Base-by-base conservation (phyloP, 2,113 vertebrate species). In the Cervus canadensis region DNA sequence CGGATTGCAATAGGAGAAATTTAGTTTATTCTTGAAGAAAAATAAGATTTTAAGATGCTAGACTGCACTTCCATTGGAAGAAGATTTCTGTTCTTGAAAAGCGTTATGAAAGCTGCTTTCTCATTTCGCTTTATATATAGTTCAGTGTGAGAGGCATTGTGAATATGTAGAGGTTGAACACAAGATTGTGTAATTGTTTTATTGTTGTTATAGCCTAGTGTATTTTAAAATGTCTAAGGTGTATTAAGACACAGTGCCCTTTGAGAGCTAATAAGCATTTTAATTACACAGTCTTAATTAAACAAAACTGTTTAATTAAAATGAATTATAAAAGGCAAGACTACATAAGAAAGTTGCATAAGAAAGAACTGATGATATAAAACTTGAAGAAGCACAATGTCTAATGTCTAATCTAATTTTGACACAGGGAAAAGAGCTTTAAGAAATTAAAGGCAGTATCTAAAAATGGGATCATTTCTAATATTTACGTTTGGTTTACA, bases 281-380 rank as follows among this genome's bases (percentile, higher is more conserved):
- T 97, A 97, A 97, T 86, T 93, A 93, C 28, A 95, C 14, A 89
- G 40, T 78, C 84, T 76, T 96, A 97, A 96, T 89, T 97, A 97
- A 98, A 94, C n/a, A 96, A 96, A 97, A 95, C 21, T 82, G 50
- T 96, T 92, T 97, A 98, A 98, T 86, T 97, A 86, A 96, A 97
- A 98, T 92, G 92, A 97, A 97, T 97, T 97, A 86, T 71, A 87
- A 97, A 92, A 97, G n/a, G 50, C 36, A 95, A 94, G 88, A 84
- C n/a, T 60, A 17, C 84, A 76, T 89, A 94, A 79, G 60, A 95
- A 92, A 97, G 81, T 45, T 93, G 74, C 64, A 36, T 71, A 71
- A 71, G 64, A 43, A 94, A 95, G 84, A 43, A 94, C 10, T 71
- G 40, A 91, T 87, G 9, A 78, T 54, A 96, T 89, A 92, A 97